Evolutionary conservation across 2,797 vertebrate species (phyloP), one percentile per base, ranked within the genome.

Genomic region (Chelon labrosus): DNA sequence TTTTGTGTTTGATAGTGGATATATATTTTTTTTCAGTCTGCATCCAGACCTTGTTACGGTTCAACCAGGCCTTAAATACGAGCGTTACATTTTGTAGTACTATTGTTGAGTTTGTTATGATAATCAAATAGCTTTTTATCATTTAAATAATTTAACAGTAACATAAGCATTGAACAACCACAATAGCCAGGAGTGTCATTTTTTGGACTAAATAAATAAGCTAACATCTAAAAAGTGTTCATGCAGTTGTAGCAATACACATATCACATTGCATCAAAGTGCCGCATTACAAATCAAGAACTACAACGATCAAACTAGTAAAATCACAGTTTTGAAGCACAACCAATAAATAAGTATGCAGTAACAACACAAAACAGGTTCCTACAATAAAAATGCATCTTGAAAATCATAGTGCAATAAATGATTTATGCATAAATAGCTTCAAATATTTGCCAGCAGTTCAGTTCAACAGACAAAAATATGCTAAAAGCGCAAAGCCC

Each of bases 371-470:
- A 96, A 95, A 95, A 96, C 94, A 94, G 87, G 92, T 95, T 94
- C 96, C 94, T 94, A 95, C 90, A 95, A 95, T 94, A 92, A 95
- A 96, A 96, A 94, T 92, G 93, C 94, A 95, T 96, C 94, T 95
- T 93, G 95, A 92, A 96, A 97, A 97, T 96, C 94, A 96, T 97
- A 98, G 97, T 99, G 97, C 97, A 98, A 98, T 95, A 96, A 96
- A 95, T 95, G 93, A 97, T 96, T 96, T 95, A 98, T 97, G 97
- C 95, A 99, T 99, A 97, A 98, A 97, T 94, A 94, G 92, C 94
- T 85, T 82, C 94, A 87, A 92, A 95, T 91, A 95, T 95, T 93
- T 95, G 94, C 93, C 94, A 96, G 90, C 91, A 94, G 93, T 86
- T 86, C 41, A 84, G 74, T 79, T 53, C 11, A 75, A 73, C 69